Conservation (phyloP, 2,113 vertebrate species). For the Callospermophilus lateralis region DNA sequence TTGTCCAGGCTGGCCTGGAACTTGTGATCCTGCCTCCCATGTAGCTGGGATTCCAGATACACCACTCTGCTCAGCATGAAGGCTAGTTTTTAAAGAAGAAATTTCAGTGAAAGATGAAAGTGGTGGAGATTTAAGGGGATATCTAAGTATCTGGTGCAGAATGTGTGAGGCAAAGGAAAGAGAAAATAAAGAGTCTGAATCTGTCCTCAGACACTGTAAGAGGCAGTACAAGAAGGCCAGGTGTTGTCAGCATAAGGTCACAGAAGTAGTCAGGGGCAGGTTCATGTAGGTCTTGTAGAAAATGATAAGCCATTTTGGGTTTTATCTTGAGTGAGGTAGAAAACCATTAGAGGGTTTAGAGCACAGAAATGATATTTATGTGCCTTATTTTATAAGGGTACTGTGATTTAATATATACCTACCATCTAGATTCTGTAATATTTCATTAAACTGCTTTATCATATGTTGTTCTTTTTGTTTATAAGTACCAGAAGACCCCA, state of each 20-base stretch:
- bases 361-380: background rate
- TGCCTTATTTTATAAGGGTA: background rate
- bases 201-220: too few relatives aligned
- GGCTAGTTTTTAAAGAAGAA: background rate
- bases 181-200: background rate
- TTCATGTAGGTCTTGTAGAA: background rate
- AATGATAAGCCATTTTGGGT: background rate
- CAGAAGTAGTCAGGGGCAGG: background rate
- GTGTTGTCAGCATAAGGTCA: background rate
- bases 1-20: too few relatives aligned
- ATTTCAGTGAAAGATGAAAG: background rate
- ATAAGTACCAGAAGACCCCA: background rate
- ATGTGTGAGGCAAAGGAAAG: background rate
- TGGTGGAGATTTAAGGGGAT: background rate
- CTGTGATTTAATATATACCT: background rate
- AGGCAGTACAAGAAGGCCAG: background rate
- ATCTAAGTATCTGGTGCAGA: background rate
- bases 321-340: background rate
- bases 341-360: constrained; percentile 16
- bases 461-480: background rate
- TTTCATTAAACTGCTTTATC: background rate
- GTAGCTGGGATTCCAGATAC: too few relatives aligned
- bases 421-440: background rate
- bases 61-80: too few relatives aligned
- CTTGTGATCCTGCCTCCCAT: too few relatives aligned